Evolutionary conservation across 2,888 invertebrate genomes (phyloP).

Genomic region (Himalopsyche anomala): DNA sequence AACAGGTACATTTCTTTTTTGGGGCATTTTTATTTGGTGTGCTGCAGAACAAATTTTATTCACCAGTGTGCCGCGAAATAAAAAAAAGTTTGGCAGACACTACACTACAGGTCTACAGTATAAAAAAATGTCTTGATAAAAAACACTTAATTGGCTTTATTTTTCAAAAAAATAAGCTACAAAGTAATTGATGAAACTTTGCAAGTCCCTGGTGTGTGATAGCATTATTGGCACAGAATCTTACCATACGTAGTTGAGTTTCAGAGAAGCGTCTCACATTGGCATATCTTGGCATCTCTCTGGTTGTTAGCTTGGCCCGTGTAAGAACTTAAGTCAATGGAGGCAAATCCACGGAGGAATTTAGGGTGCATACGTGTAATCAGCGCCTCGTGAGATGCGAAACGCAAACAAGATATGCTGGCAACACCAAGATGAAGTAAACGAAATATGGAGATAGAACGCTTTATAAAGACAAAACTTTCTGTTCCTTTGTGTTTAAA

Average conservation of each 20-base stretch:
- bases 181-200: not conserved
- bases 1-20: no score
- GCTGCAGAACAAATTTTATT: no score
- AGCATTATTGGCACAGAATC: not conserved
- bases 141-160: no score
- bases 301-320: constrained; percentile 9
- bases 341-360: constrained; percentile 10
- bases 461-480: constrained; percentile 5
- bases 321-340: constrained; percentile 34
- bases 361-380: constrained; percentile 19
- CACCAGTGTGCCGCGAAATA: no score
- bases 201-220: not conserved
- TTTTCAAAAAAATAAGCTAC: no score
- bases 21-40: no score
- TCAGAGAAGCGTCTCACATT: not conserved
- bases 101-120: no score
- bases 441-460: not conserved
- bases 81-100: no score
- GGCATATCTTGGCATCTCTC: constrained; percentile 30
- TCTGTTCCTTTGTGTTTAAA: not conserved
- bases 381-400: constrained; percentile 10
- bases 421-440: not conserved
- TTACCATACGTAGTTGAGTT: not conserved
- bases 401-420: constrained; percentile 29
- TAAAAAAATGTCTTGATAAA: no score